Conservation (phyloP, 2,797 vertebrate genomes). For the Eurystomus glaucurus region DNA sequence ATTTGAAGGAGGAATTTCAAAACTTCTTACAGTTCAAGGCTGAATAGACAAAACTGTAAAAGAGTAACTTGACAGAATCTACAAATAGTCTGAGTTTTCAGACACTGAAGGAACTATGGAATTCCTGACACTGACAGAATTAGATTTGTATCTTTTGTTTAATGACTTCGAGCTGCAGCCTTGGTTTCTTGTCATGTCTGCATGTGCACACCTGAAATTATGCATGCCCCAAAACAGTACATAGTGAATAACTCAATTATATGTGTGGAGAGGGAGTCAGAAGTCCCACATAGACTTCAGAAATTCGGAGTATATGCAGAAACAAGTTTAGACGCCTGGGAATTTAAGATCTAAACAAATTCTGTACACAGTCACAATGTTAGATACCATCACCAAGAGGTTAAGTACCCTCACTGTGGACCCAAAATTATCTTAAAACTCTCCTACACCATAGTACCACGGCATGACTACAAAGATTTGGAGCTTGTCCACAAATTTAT, state of each 20-base stretch:
- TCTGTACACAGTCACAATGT: neutral
- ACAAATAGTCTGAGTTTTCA: neutral
- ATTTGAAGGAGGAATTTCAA: neutral
- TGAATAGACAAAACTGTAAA: neutral
- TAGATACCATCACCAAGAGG: neutral
- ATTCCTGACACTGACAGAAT: neutral
- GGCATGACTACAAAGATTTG: neutral
- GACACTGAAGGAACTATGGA: neutral
- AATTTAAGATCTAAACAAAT: neutral
- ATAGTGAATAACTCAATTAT: neutral
- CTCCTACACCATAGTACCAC: neutral
- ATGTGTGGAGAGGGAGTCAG: neutral
- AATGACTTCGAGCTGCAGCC: neutral
- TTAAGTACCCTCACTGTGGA: neutral
- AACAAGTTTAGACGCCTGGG: neutral
- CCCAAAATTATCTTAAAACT: neutral
- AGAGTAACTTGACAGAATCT: neutral
- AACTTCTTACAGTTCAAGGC: neutral
- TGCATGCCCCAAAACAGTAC: neutral
- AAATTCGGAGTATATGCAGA: neutral
- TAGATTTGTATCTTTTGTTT: neutral
- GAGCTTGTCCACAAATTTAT: neutral
- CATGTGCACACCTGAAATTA: neutral
- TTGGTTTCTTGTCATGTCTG: neutral
- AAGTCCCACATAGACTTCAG: neutral